Conservation (phyloP, 1,140 invertebrate genomes). For the Chironomus striatipennis region DNA sequence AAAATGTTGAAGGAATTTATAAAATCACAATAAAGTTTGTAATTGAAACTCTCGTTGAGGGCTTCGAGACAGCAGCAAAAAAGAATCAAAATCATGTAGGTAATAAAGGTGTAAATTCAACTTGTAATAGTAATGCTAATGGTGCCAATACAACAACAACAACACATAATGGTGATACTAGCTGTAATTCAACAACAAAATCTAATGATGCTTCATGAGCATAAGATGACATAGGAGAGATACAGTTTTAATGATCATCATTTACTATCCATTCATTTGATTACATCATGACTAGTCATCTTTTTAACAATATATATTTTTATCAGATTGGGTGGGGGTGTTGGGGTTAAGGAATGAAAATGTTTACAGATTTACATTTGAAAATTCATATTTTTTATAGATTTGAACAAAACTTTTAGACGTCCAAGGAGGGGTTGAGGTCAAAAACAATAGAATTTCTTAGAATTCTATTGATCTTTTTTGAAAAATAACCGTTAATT, state of each 20-base stretch:
- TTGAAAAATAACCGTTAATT: too few relatives aligned
- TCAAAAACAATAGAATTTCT: too few relatives aligned
- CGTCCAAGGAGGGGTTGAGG: too few relatives aligned
- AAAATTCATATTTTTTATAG: too few relatives aligned
- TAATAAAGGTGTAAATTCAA: constrained; percentile 23
- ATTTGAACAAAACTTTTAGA: too few relatives aligned
- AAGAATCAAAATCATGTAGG: constrained; percentile 22
- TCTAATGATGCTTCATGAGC: constrained; percentile 8
- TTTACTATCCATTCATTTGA: not conserved
- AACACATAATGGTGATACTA: constrained; percentile 19
- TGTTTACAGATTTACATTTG: too few relatives aligned
- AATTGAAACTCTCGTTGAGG: constrained; percentile 73
- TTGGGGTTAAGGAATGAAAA: too few relatives aligned
- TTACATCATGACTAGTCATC: too few relatives aligned
- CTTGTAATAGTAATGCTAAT: constrained; percentile 14
- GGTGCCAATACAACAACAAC: constrained; percentile 15
- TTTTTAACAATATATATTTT: too few relatives aligned
- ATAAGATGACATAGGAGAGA: not conserved
- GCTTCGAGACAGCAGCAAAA: constrained; percentile 51
- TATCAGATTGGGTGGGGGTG: too few relatives aligned
- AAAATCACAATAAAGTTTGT: constrained; percentile 87
- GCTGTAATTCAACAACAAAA: constrained; percentile 11
- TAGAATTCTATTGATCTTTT: too few relatives aligned
- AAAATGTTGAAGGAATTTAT: constrained; percentile 86
- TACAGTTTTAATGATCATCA: not conserved